Evolutionary conservation across 2,113 vertebrate genomes (phyloP).

Genomic region (Etheostoma cragini): DNA sequence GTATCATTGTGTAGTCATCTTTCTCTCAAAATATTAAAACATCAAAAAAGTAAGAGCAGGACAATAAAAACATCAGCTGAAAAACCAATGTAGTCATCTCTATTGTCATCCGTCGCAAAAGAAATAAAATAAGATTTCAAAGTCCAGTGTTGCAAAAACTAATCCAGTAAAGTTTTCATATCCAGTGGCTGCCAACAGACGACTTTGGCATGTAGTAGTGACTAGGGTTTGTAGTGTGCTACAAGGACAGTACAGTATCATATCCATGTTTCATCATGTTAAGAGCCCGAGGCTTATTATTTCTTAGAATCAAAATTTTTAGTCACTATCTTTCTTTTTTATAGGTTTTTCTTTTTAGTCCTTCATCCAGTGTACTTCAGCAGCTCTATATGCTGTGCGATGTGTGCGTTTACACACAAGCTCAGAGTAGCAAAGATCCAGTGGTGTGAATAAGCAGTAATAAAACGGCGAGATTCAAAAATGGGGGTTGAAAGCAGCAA

Average conservation of each 20-base stretch:
- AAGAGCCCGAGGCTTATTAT: slow-evolving; percentile 16
- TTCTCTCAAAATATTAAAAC: slow-evolving; percentile 24
- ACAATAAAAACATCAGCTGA: slow-evolving; percentile 12
- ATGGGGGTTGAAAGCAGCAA: neutral
- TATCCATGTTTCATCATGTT: neutral
- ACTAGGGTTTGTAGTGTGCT: neutral
- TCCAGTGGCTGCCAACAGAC: slow-evolving; percentile 43
- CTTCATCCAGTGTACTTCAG: slow-evolving; percentile 41
- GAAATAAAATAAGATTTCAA: neutral
- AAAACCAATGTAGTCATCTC: neutral
- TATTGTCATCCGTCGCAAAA: neutral
- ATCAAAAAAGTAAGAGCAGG: neutral
- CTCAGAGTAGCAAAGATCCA: slow-evolving; percentile 49
- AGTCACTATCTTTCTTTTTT: neutral
- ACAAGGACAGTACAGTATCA: neutral
- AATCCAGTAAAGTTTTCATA: slow-evolving; percentile 61
- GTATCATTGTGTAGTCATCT: neutral
- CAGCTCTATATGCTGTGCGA: slow-evolving; percentile 27
- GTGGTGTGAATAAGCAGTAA: neutral
- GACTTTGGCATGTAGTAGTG: slow-evolving; percentile 2
- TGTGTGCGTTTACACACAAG: slow-evolving; percentile 3
- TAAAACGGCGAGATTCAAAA: slow-evolving; percentile 3
- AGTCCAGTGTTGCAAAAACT: slow-evolving; percentile 57
- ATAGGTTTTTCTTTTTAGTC: neutral
- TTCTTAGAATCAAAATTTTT: slow-evolving; percentile 18